Base-by-base conservation (phyloP, 1,140 invertebrate genomes). In the Oreohelix idahoensis region DNA sequence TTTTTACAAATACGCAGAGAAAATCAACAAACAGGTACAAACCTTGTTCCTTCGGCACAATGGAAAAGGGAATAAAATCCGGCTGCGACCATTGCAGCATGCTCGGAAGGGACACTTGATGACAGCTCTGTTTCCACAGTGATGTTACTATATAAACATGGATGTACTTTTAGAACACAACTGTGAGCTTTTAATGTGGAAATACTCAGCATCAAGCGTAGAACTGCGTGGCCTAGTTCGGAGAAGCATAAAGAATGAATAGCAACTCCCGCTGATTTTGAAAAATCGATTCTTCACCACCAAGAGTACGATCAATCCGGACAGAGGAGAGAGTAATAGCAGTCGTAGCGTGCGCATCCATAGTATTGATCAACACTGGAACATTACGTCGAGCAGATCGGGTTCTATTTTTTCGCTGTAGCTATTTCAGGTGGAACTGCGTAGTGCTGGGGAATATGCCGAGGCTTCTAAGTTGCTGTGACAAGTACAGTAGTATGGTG, bases 1-100 rank as follows among this genome's bases (percentile, higher is more conserved):
- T n/a, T n/a, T n/a, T n/a, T n/a, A n/a, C n/a, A n/a, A n/a, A 58
- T 26, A 11, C 51, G 20, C 63, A 66, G 5, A 66, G 32, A 32
- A 5, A 29, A 66, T 32, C 29, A 17, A 66, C 23, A 2, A 66
- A 66, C 63, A 32, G 1, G 29, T 66, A 66, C 63, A 35, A 66
- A 66, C 63, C 63, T 66, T 66, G 63, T 17, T 66, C 63, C 29
- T 66, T 66, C 2, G 1, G 63, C 8, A 66, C n/a, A 8, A 35
- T 66, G 29, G 63, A 32, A 66, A 66, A 66, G 1, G n/a, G 63
- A 66, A 66, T 66, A 66, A 66, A 66, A 29, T 66, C 63, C 63
- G 63, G n/a, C 63, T 66, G 63, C 29, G 63, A 66, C 63, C 63
- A 66, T 66, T 66, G 63, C 63, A 66, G 63, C 63, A 66, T 66